phyloP scores from a whole-genome alignment of 2,113 vertebrate genomes.

The Ciconia maguari region DNA sequence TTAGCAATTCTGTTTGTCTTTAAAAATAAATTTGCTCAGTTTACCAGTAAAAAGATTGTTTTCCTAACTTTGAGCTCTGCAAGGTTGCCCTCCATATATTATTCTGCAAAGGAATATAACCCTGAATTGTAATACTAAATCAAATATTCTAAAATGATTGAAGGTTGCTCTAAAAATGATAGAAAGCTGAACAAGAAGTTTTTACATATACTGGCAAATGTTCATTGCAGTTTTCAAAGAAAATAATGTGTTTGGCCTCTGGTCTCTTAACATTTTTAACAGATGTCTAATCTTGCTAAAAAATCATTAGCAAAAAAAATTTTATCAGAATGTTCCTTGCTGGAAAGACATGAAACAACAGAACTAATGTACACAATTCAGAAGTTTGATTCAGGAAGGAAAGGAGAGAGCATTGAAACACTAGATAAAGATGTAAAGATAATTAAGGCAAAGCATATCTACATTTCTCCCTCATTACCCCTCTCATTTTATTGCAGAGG shows the following conservation, averaged over 20 bases:
- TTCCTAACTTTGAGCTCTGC: slow-evolving; percentile 50
- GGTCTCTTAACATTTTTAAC: slow-evolving; percentile 31
- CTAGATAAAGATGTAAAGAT: not conserved
- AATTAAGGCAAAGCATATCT: not conserved
- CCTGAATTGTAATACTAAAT: slow-evolving; percentile 62
- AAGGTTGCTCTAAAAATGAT: slow-evolving; percentile 39
- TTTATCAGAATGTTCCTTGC: slow-evolving; percentile 1
- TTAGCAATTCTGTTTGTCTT: not conserved
- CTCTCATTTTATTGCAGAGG: not conserved
- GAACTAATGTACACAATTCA: not conserved
- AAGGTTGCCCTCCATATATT: slow-evolving; percentile 42
- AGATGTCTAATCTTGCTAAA: slow-evolving; percentile 45
- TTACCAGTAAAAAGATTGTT: slow-evolving; percentile 17
- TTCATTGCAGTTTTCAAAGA: slow-evolving; percentile 15
- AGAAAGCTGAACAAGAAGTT: slow-evolving; percentile 37
- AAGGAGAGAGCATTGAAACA: not conserved
- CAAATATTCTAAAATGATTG: slow-evolving; percentile 48
- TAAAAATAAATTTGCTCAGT: not conserved
- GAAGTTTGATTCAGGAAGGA: not conserved
- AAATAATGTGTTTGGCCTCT: slow-evolving; percentile 31
- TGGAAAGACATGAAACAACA: slow-evolving; percentile 35
- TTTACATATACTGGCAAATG: slow-evolving; percentile 35
- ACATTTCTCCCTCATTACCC: not conserved
- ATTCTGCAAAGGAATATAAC: slow-evolving; percentile 48
- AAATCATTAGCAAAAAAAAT: slow-evolving; percentile 43